Base-by-base conservation (phyloP, 2,888 invertebrate genomes). In the Synanthedon myopaeformis region DNA sequence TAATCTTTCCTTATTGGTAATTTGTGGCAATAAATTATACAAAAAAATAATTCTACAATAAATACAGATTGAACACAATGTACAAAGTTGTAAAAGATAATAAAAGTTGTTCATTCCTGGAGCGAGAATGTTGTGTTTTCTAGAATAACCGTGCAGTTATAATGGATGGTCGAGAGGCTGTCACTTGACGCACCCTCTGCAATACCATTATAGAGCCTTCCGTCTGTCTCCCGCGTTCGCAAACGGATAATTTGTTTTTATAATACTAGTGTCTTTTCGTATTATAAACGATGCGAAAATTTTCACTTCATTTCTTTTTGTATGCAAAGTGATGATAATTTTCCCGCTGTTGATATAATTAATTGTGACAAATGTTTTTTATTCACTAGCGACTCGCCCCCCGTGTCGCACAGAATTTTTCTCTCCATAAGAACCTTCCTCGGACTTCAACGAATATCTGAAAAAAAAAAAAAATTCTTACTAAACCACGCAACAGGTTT, bases 131-230 rank as follows among this genome's bases (percentile, higher is more conserved):
- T 45, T 13, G 45, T 13, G 14, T 45, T 45, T 45, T 13, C 42
- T 67, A 71, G 81, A 84, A 82, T 84, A 84, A 54, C 68, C 56
- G 58, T 62, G 58, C 60, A 59, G 65, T 64, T 74, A 77, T 84
- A 85, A 85, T 82, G 78, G 84, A 85, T 84, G 74, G 74, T 69
- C 72, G 67, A 66, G 66, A 71, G 71, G 72, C 78, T 76, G 75
- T 80, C 79, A 75, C 75, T 78, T 79, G 85, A 86, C 86, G 76
- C 86, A 79, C 86, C 85, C 85, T 86, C 72, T 76, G 79, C 81
- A 82, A 79, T 81, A 75, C 75, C 78, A 81, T 82, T 80, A 80
- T 69, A 74, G 64, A 73, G 69, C 69, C 78, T 76, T 69, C 67
- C 66, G 67, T 63, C 67, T 64, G 63, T 57, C 62, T 57, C 65